Base-by-base conservation (phyloP, 2,888 invertebrate genomes). In the Spisula solida region DNA sequence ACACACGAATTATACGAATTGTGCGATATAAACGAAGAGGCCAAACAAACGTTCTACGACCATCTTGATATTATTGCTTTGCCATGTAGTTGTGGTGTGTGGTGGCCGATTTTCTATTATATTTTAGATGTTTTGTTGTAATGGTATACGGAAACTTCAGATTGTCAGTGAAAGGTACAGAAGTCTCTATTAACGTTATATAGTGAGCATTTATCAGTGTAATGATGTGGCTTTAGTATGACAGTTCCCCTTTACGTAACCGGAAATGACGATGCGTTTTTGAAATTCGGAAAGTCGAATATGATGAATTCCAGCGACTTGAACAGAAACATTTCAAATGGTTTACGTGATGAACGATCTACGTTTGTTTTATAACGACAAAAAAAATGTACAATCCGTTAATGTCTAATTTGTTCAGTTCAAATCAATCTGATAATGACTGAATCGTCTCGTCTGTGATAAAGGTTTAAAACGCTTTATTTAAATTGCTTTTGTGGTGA, bases 371-470 rank as follows among this genome's bases (percentile, higher is more conserved):
- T 25, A 25, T 66, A 20, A 66, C n/a, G 60, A 66, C 20, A 66
- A 25, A 66, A 66, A 66, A 5, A 10, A 25, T 25, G 25, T 12
- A 25, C 25, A 66, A 66, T 66, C 25, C n/a, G 10, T 66, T 66
- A n/a, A n/a, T 1, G 51, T 25, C 12, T 25, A 66, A 66, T 25
- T 25, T 25, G n/a, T 25, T 25, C 25, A n/a, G 60, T 66, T 25
- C 60, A 66, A 66, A 66, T 66, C 60, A 66, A 66, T 66, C 60
- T 66, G n/a, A 66, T 25, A 66, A 66, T 25, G 0, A 66, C 60
- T 25, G 25, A 66, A 66, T 25, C 25, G 60, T 6, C 25, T 66
- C 60, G 25, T 25, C 60, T 25, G 60, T 20, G n/a, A 56, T n/a
- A 66, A 25, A 25, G 12, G 20, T 66, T n/a, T 1, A 1, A 66